phyloP scores from a whole-genome alignment of 2,113 vertebrate species.

The Hydrolagus affinis region DNA sequence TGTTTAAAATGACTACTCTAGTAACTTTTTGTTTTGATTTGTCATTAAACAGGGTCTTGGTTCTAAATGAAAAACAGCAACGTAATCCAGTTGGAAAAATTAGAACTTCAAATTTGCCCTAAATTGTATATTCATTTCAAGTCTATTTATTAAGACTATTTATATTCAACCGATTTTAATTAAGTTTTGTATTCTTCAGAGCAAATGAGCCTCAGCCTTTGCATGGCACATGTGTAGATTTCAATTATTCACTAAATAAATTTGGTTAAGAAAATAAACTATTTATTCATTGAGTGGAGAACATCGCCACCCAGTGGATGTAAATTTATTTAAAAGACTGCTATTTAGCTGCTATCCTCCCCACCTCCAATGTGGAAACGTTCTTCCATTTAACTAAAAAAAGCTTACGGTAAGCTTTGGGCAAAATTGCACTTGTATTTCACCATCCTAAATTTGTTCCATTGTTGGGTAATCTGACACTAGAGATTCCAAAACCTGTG shows the following conservation, averaged over 20 bases:
- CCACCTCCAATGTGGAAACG: no score
- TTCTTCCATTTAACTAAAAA: no score
- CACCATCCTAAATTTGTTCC: no score
- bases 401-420: no score
- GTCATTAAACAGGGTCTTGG: neutral
- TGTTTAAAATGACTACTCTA: neutral
- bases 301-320: conserved; percentile 4
- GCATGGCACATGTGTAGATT: neutral
- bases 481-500: no score
- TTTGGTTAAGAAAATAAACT: neutral
- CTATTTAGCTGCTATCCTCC: no score
- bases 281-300: neutral
- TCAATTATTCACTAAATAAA: neutral
- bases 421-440: no score
- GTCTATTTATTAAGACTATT: neutral
- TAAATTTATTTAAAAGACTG: neutral
- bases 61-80: neutral
- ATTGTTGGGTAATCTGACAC: no score
- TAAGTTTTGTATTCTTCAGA: neutral
- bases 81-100: neutral
- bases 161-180: neutral
- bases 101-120: neutral
- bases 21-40: neutral
- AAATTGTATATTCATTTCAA: neutral
- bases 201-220: neutral